phyloP scores from a whole-genome alignment of 2,113 vertebrate genomes.

The Cercocebus atys region DNA sequence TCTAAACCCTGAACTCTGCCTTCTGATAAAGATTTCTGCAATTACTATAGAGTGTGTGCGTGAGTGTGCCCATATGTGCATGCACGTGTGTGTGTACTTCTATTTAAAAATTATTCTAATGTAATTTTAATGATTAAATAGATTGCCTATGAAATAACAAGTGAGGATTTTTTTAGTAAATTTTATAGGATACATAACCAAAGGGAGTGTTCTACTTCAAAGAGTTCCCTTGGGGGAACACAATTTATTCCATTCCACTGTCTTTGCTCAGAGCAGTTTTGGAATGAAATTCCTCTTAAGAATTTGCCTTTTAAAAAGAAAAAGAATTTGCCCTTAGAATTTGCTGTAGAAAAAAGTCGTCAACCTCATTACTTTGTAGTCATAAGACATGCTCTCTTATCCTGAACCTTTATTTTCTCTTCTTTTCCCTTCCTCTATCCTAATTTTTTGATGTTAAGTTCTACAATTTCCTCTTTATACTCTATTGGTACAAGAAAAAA shows the following conservation, averaged over 20 bases:
- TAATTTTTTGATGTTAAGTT: not conserved
- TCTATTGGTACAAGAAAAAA: not conserved
- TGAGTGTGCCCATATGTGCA: not conserved
- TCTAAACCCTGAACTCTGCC: not conserved
- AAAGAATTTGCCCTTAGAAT: not conserved
- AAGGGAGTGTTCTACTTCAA: constrained; percentile 46
- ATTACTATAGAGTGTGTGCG: not conserved
- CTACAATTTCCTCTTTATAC: not conserved
- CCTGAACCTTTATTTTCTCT: not conserved
- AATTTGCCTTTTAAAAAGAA: not conserved
- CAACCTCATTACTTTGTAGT: constrained; percentile 33
- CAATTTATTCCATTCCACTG: not conserved
- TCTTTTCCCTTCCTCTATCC: not conserved
- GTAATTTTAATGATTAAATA: not conserved
- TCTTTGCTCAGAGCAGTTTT: constrained; percentile 1
- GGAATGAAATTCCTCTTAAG: not conserved
- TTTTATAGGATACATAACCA: not conserved
- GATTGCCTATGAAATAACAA: not conserved
- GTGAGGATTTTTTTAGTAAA: not conserved
- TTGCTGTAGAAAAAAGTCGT: not conserved
- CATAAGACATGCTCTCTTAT: not conserved
- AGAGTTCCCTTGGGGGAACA: not conserved
- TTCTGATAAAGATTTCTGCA: not conserved
- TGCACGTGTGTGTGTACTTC: not conserved
- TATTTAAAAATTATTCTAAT: not conserved